Percentiles rank a stretch among this genome's conserved stretches.
phyloP scores from a whole-genome alignment of 92 coral and sea anemone species.

The Umimayanthus chanpuru region DNA sequence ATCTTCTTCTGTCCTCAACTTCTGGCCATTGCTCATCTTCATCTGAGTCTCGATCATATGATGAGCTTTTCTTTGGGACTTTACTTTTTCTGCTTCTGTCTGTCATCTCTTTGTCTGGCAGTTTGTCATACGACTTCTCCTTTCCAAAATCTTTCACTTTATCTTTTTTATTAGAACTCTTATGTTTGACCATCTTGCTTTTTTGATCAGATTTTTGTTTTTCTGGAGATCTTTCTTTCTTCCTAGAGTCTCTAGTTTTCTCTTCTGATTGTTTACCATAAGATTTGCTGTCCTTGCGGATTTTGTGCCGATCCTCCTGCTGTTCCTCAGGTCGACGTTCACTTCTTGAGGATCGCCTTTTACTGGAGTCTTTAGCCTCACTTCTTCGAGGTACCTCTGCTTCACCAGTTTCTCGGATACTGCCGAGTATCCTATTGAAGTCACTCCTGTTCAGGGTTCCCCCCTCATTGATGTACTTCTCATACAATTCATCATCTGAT shows the following conservation, averaged over 20 bases:
- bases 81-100: conserved; percentile 6
- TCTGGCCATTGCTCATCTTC: neutral
- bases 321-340: neutral
- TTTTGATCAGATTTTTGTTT: conserved; percentile 16
- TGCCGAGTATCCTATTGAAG: neutral
- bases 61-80: conserved; percentile 8
- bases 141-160: neutral
- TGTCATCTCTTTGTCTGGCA: neutral
- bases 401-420: conserved; percentile 40
- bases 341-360: conserved; percentile 16
- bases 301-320: conserved; percentile 17
- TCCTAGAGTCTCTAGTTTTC: neutral
- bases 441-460: conserved; percentile 30
- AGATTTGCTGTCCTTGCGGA: conserved; percentile 12
- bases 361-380: neutral
- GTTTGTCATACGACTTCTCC: neutral
- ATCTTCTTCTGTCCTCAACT: neutral
- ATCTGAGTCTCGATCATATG: neutral
- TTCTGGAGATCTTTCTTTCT: conserved; percentile 16
- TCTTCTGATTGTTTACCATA: conserved; percentile 4
- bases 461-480: conserved; percentile 20
- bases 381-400: conserved; percentile 28
- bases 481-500: conserved; percentile 53
- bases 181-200: neutral
- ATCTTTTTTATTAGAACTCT: conserved; percentile 7